Evolutionary conservation across 2,888 invertebrate species (phyloP), one percentile per base, ranked within the genome.

Genomic region (Dendrolimus pini): DNA sequence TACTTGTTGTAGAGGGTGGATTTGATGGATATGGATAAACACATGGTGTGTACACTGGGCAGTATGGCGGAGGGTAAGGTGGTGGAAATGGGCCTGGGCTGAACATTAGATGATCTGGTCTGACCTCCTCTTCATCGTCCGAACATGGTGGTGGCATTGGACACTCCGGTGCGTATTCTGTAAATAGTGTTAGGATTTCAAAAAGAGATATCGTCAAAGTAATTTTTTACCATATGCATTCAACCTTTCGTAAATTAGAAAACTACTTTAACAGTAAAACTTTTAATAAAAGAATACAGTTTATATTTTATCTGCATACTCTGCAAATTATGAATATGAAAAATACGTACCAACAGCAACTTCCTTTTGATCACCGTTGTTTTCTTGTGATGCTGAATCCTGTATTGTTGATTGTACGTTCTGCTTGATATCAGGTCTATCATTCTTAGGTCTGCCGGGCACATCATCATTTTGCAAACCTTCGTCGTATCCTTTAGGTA

Each of bases 51-150:
- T 47, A 47, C 12, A 47, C 9, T 9, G 47, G 47, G 12, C 47
- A 47, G 9, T 10, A 47, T 47, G 47, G 70, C 71, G 7, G 69
- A 67, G 61, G 12, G 47, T 47, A 12, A 47, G 65, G 58, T 2
- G 76, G 76, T 7, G 77, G 74, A 7, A 69, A 66, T 0, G 76
- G 77, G 54, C 82, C 47, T 2, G 47, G 9, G 12, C 12, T 7
- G 9, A 47, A 47, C 12, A 2, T 47, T 47, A 47, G 47, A 9
- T 8, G 9, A 9, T 47, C 47, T 47, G 9, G 47, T 10, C 12
- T 47, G 9, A 47, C 47, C 47, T 47, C 47, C 47, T 30, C 30
- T 30, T 47, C 47, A 10, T 47, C 54, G 1, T 13, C 54, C 1
- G 57, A 47, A 52, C 57, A 57, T 3, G 54, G 54, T 12, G 54